Conservation (phyloP, 53 echinoderm and acorn worm species). For the Glandiceps talaboti region DNA sequence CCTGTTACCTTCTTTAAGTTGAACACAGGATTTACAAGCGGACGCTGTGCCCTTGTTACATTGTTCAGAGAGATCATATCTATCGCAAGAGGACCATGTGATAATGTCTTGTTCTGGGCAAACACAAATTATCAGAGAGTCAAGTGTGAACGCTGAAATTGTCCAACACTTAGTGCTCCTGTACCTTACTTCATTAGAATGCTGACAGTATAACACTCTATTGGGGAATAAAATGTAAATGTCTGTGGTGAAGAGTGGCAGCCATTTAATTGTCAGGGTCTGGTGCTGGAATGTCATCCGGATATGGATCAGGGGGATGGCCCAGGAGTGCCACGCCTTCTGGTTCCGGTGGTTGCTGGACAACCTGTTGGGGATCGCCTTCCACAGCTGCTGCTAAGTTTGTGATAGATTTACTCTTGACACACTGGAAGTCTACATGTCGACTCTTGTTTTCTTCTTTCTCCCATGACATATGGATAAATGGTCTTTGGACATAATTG, state of each 20-base stretch:
- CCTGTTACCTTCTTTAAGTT: too few species aligned
- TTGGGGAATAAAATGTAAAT: too few species aligned
- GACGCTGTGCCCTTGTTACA: too few species aligned
- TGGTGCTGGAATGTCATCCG: not conserved
- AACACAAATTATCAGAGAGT: too few species aligned
- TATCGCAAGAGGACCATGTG: too few species aligned
- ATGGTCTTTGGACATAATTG: constrained; percentile 92
- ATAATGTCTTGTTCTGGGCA: too few species aligned
- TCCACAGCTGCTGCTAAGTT: constrained; percentile 59
- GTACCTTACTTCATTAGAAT: too few species aligned
- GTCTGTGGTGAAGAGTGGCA: not conserved
- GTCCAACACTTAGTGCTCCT: too few species aligned
- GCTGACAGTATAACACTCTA: too few species aligned
- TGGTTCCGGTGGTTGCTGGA: constrained; percentile 38
- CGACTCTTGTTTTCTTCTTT: constrained; percentile 93
- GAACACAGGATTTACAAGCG: too few species aligned
- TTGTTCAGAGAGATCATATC: too few species aligned
- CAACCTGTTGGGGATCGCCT: constrained; percentile 12
- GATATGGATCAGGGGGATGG: constrained; percentile 9
- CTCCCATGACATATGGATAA: constrained; percentile 98
- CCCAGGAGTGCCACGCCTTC: constrained; percentile 74
- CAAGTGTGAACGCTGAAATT: too few species aligned
- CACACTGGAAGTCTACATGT: constrained; percentile 99
- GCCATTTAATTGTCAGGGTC: not conserved
- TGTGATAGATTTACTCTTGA: constrained; percentile 88